Conservation (phyloP, 2,888 invertebrate genomes). For the Glaucopsyche alexis region DNA sequence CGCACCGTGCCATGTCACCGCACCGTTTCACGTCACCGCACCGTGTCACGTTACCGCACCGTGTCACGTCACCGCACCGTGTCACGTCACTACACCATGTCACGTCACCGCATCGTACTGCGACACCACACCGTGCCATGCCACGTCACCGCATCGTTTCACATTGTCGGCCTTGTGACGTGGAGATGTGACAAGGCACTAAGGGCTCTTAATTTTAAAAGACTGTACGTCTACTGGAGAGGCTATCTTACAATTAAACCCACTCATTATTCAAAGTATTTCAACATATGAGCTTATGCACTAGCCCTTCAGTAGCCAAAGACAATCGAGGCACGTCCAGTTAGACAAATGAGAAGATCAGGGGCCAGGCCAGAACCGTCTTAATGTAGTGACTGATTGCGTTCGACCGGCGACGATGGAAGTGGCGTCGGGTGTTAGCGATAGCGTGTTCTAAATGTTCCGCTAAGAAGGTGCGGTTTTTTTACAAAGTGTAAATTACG, state of each 20-base stretch:
- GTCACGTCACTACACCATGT: no score
- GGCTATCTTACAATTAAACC: not conserved
- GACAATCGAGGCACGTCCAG: conserved; percentile 20
- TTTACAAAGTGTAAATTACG: no score
- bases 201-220: no score
- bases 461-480: not conserved
- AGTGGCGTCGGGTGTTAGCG: not conserved
- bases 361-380: conserved; percentile 4
- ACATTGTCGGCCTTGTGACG: no score
- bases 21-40: no score
- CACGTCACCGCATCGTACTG: no score
- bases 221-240: not conserved
- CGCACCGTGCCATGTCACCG: no score
- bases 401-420: conserved; percentile 21
- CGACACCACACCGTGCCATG: no score
- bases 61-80: no score
- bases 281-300: not conserved
- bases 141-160: no score
- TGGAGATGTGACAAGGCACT: no score
- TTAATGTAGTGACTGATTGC: conserved; percentile 29
- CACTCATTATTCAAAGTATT: conserved; percentile 1
- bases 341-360: conserved; percentile 25
- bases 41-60: no score
- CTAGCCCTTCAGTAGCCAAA: conserved; percentile 1
- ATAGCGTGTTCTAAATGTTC: not conserved